Evolutionary conservation across 2,113 vertebrate species (phyloP).

Genomic region (Zapornia atra): DNA sequence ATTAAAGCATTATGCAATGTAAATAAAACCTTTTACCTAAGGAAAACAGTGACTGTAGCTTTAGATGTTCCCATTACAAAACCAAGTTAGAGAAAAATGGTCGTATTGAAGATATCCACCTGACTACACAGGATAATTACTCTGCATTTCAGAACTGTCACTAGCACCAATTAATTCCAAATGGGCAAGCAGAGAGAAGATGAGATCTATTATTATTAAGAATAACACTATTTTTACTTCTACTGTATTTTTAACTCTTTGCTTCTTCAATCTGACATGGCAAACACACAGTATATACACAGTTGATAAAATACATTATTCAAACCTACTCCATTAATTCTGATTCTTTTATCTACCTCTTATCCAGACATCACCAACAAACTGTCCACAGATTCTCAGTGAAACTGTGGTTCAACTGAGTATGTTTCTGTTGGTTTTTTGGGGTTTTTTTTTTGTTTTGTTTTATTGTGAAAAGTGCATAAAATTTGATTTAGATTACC

Average conservation of each 20-base stretch:
- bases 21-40: background rate
- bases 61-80: background rate
- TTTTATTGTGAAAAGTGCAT: background rate
- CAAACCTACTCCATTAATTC: background rate
- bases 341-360: background rate
- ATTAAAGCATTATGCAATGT: background rate
- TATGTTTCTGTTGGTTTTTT: background rate
- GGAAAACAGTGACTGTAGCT: background rate
- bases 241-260: background rate
- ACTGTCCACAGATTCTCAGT: background rate
- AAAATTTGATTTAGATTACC: slow-evolving; percentile 21
- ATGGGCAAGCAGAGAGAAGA: background rate
- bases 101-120: background rate
- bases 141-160: background rate
- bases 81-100: background rate
- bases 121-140: background rate
- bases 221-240: background rate
- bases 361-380: background rate
- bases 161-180: background rate
- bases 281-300: background rate
- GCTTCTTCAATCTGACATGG: background rate
- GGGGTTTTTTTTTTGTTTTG: background rate
- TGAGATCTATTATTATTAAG: background rate
- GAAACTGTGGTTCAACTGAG: background rate
- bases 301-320: background rate